These are phyloP conservation scores for Pelodiscus sinensis DNA, from an alignment of 2,113 vertebrate species.

Conservation along the genomic window DNA sequence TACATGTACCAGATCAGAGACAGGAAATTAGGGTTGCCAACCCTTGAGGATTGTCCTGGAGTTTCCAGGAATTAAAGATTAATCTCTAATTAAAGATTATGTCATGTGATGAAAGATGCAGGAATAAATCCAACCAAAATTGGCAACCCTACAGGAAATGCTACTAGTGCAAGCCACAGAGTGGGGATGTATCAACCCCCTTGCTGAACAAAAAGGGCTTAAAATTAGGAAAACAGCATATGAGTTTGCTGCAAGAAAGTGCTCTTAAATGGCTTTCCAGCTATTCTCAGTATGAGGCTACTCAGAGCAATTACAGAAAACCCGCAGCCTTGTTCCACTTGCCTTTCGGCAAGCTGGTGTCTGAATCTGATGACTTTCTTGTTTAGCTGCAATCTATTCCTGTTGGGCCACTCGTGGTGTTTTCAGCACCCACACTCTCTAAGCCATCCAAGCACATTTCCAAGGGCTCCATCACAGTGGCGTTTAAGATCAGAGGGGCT, in stretches of 20 bases:
- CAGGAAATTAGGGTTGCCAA: conserved; percentile 1
- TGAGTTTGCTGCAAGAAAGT: not conserved
- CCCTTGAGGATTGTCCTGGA: no score
- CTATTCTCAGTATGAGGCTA: not conserved
- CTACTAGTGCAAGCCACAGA: not conserved
- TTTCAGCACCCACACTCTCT: not conserved
- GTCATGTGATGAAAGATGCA: no score
- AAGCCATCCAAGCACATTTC: not conserved
- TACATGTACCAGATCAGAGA: not conserved
- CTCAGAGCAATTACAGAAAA: not conserved
- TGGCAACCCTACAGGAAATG: conserved; percentile 9
- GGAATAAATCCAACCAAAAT: no score
- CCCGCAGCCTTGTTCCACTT: not conserved
- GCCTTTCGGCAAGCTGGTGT: not conserved
- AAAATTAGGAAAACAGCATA: not conserved
- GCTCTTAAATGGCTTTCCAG: not conserved
- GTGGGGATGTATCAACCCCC: not conserved
- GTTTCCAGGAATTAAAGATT: no score
- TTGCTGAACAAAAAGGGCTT: rapidly evolving
- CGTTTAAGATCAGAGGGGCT: not conserved
- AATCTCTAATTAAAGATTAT: no score
- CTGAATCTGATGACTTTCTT: not conserved
- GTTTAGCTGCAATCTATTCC: not conserved
- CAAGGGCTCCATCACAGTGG: not conserved
- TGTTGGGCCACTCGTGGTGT: not conserved